Base-by-base conservation (phyloP, 2,888 invertebrate genomes). In the Chymomyza caudatula region DNA sequence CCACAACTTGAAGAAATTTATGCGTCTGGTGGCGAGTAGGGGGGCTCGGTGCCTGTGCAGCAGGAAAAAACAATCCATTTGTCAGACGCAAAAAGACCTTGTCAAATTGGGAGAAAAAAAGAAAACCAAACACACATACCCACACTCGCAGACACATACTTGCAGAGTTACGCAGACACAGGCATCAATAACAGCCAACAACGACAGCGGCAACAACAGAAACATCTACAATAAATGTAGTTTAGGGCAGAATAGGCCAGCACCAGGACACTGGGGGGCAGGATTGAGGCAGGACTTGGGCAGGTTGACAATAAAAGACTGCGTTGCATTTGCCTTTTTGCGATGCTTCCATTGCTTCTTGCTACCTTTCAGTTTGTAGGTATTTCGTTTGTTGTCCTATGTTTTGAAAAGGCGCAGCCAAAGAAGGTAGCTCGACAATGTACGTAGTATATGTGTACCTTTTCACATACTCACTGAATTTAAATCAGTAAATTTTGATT, bases 21-120 rank as follows among this genome's bases (percentile, higher is more conserved):
- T 52, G 52, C 52, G 52, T 23, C 19, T 52, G 19, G 19, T 3
- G 19, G 49, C 49, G 49, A 4, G 1, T 17, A 6, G 13, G 43
- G 43, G 43, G 11, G 43, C 13, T 43, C 43, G 15, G 0, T 43
- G 43, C n/a, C 25, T 19, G 47, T 8, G 65, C 55, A 63, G 70
- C 77, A 74, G 77, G 73, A 73, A 76, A 77, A 77, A 77, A 73
- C 70, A 74, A 77, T 68, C 70, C 65, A 77, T 74, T 73, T 74
- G 77, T 72, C 77, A 72, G 69, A 47, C 63, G 55, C 55, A 60
- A 63, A 63, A 64, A 51, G 60, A 63, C 63, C 68, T 60, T 66
- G 74, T 62, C 47, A 61, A 73, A 74, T 69, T 74, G 75, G 61
- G 65, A 71, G 67, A 66, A 6, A 29, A 29, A 43, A 43, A 43